These are phyloP conservation scores for Drosophila mimica DNA, from an alignment of 2,888 invertebrate species.

Conservation along the genomic window DNA sequence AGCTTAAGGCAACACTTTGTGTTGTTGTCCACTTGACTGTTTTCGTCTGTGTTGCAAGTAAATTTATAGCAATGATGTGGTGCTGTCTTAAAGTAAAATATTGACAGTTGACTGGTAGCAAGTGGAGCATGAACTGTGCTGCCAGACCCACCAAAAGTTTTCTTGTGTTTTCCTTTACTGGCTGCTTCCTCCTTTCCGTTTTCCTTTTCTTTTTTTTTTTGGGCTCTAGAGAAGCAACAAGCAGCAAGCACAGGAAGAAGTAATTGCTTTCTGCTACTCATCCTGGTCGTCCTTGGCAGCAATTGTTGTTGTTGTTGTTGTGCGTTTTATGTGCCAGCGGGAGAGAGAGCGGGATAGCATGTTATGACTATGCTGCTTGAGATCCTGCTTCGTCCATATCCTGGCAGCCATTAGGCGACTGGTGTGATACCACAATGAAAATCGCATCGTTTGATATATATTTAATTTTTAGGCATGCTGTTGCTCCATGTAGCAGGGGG, in stretches of 20 bases:
- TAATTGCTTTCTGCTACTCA: conserved; percentile 79
- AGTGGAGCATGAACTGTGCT: conserved; percentile 73
- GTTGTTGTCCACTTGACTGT: conserved; percentile 26
- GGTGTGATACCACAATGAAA: conserved; percentile 42
- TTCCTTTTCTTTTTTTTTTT: conserved; percentile 24
- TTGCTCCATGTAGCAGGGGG: too few relatives aligned
- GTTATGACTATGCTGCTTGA: conserved; percentile 64
- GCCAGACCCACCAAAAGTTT: conserved; percentile 61
- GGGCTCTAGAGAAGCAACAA: conserved; percentile 66
- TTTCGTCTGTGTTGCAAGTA: conserved; percentile 48
- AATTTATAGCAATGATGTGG: conserved; percentile 81
- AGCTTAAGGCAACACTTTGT: conserved; percentile 4
- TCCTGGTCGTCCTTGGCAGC: conserved; percentile 55
- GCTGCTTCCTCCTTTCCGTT: conserved; percentile 1
- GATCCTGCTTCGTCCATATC: conserved; percentile 42
- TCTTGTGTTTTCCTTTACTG: conserved; percentile 28
- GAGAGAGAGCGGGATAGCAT: conserved; percentile 1
- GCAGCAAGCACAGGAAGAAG: conserved; percentile 51
- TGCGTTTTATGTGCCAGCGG: conserved; percentile 44
- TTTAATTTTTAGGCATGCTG: conserved; percentile 60
- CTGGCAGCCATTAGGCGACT: conserved; percentile 46
- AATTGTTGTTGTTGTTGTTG: conserved; percentile 12
- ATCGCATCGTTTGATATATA: conserved; percentile 51
- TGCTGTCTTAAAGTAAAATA: conserved; percentile 78
- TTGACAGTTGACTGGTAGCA: conserved; percentile 77